Evolutionary conservation across 2,797 vertebrate species (phyloP).

Genomic region (Acridotheres tristis): DNA sequence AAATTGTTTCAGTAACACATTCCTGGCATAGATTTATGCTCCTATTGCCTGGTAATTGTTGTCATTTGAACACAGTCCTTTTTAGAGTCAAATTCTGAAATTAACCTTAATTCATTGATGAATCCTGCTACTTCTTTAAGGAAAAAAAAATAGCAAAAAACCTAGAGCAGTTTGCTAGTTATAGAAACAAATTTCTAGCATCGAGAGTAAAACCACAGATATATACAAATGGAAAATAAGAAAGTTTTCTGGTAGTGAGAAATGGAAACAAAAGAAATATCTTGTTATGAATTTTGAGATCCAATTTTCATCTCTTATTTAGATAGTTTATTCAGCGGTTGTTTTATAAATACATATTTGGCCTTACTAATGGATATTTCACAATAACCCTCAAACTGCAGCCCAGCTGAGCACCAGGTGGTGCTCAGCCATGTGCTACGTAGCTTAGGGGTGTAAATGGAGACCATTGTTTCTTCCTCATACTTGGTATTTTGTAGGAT

Average conservation of each 20-base stretch:
- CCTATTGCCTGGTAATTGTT: not conserved
- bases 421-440: not conserved
- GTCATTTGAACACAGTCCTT: not conserved
- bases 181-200: not conserved
- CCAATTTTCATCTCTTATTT: not conserved
- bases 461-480: not conserved
- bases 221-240: not conserved
- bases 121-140: not conserved
- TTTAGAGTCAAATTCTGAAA: conserved; percentile 11
- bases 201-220: not conserved
- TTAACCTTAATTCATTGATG: not conserved
- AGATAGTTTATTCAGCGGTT: not conserved
- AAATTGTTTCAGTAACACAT: not conserved
- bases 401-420: not conserved
- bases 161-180: not conserved
- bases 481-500: not conserved
- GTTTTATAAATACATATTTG: conserved; percentile 26
- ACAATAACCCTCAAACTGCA: not conserved
- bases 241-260: not conserved
- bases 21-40: not conserved
- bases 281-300: not conserved
- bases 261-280: not conserved
- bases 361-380: not conserved
- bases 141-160: not conserved
- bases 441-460: not conserved